Evolutionary conservation across 2,113 vertebrate genomes (phyloP), one percentile per base, ranked within the genome.

Genomic region (Camarhynchus parvulus): DNA sequence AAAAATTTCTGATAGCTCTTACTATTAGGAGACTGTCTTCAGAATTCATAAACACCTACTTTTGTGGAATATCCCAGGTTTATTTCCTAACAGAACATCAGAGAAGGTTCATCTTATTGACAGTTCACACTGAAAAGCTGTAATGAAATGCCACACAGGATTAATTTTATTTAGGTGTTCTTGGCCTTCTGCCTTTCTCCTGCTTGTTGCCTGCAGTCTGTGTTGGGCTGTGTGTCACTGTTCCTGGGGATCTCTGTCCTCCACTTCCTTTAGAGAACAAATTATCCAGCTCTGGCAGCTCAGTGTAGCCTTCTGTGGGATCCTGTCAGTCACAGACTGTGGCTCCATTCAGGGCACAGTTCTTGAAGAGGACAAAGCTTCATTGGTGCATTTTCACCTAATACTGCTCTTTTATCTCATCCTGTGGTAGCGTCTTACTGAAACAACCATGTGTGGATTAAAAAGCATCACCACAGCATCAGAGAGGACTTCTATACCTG

Each of bases 281-380:
- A 7, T 39, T 18, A 2, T 25, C n/a, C n/a, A 9, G 4, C 37
- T 72, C 67, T 46, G 35, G 77, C 49, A 79, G 49, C 75, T 52
- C 66, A 24, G 42, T 3, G 21, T 1, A 25, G 66, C 23, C 2
- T 31, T 69, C 62, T 46, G 15, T 46, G 89, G 68, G 44, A 11
- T 46, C 10, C 1, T 6, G 14, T 17, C 64, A 12, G 14, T 22
- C 41, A 37, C 2, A 27, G 39, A 1, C 15, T 1, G 7, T 28
- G 63, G 9, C 55, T 83, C 41, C 47, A 23, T 58, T 80, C 42
- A 25, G 7, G 8, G 27, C 68, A 25, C 28, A 21, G 20, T 14
- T 72, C 82, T 67, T 13, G 20, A 30, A 9, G 1, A 67, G 68
- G 11, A 20, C 86, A 78, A 24, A 87, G 44, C 44, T 70, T 46